A percentile compares a stretch with the other conserved stretches of the same genome.
Conservation (phyloP, 1,140 invertebrate species). For the Diorhabda carinulata region DNA sequence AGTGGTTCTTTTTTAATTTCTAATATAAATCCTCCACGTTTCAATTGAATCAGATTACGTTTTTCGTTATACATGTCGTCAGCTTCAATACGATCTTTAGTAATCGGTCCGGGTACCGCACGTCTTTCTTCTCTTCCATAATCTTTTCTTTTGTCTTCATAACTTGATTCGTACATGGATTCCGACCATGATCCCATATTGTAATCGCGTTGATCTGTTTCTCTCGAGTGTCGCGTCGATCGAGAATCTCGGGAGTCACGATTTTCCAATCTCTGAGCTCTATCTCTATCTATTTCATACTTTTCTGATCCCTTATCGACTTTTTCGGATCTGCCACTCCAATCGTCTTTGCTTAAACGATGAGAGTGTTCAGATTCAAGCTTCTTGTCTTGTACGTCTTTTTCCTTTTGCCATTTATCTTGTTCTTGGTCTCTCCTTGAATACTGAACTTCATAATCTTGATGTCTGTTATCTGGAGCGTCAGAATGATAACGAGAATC, state of each 20-base stretch:
- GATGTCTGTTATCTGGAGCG: constrained; percentile 6
- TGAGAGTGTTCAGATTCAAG: constrained; percentile 8
- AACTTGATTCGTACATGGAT: constrained; percentile 43
- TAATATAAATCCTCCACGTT: constrained; percentile 43
- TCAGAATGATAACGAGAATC: constrained; percentile 10
- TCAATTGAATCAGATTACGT: constrained; percentile 54
- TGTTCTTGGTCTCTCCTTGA: constrained; percentile 20
- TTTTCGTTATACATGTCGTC: constrained; percentile 57
- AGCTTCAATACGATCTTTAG: constrained; percentile 60
- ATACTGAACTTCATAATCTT: constrained; percentile 15
- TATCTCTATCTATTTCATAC: constrained; percentile 40
- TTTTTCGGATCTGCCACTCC: constrained; percentile 33
- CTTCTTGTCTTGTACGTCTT: constrained; percentile 11
- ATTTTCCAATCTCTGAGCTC: constrained; percentile 59
- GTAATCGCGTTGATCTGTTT: constrained; percentile 41
- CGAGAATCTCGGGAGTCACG: constrained; percentile 55
- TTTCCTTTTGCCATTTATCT: constrained; percentile 27
- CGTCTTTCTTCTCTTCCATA: constrained; percentile 41
- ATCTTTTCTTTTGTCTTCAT: constrained; percentile 49
- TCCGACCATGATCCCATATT: constrained; percentile 51
- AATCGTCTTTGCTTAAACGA: constrained; percentile 19
- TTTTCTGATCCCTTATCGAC: constrained; percentile 32
- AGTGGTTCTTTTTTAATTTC: constrained; percentile 29
- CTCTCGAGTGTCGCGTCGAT: constrained; percentile 53
- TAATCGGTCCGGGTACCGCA: constrained; percentile 58